phyloP scores from a whole-genome alignment of 2,888 invertebrate species.

The Pyrocoelia pectoralis region DNA sequence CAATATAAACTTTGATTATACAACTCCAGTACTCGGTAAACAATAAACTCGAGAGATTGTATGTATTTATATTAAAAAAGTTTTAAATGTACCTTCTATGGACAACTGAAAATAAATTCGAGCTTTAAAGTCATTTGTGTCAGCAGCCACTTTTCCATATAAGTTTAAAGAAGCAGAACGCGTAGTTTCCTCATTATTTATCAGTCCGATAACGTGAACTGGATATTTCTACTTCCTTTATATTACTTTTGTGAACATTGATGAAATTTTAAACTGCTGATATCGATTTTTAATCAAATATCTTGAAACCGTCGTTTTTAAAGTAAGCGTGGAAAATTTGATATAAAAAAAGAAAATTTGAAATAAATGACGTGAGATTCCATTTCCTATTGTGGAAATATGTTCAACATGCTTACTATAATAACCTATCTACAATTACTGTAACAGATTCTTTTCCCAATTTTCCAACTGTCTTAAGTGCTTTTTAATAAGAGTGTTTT shows the following conservation, averaged over 20 bases:
- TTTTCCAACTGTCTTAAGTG: too few relatives aligned
- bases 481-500: too few relatives aligned
- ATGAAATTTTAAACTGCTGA: constrained; percentile 30
- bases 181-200: constrained; percentile 37
- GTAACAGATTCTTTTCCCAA: too few relatives aligned
- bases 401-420: too few relatives aligned
- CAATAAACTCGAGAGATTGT: too few relatives aligned
- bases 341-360: not conserved
- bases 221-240: constrained; percentile 32
- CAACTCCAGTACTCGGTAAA: too few relatives aligned
- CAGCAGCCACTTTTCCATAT: constrained; percentile 23
- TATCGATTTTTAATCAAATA: constrained; percentile 15
- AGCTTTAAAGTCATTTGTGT: constrained; percentile 23
- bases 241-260: constrained; percentile 32
- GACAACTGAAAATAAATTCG: constrained; percentile 22
- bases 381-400: not conserved
- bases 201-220: constrained; percentile 34
- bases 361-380: not conserved
- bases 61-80: not conserved
- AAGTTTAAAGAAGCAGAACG: constrained; percentile 29
- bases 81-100: not conserved
- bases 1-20: not conserved
- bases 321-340: not conserved
- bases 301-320: not conserved
- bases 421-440: too few relatives aligned